Percentiles rank a stretch among this genome's conserved stretches.
These are phyloP conservation scores for Eonycteris spelaea DNA, from an alignment of 2,113 vertebrate species.

Conservation along the genomic window DNA sequence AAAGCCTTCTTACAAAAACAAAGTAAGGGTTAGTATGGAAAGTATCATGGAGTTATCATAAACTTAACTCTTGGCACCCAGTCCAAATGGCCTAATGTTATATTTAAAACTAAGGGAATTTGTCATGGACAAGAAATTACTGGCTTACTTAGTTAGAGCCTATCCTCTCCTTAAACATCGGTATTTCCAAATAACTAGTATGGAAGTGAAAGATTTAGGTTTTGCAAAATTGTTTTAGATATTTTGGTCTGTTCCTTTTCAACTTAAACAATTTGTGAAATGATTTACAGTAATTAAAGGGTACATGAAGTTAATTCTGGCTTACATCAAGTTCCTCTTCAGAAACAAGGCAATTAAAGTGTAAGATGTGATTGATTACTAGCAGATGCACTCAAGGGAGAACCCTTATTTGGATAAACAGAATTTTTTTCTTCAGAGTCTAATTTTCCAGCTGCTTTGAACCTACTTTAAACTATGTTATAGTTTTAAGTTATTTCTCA, in stretches of 20 bases:
- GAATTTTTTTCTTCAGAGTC: neutral
- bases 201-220: neutral
- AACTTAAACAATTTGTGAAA: neutral
- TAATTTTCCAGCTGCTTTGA: neutral
- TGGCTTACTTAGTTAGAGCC: neutral
- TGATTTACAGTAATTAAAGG: neutral
- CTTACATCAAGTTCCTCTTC: neutral
- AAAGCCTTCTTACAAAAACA: neutral
- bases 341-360: neutral
- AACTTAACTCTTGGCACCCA: neutral
- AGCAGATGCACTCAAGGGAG: neutral
- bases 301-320: neutral
- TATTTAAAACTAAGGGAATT: neutral
- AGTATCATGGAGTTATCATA: neutral
- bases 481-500: neutral
- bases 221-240: neutral
- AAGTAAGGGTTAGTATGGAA: neutral
- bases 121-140: neutral
- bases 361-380: neutral
- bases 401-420: neutral
- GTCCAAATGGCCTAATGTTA: neutral
- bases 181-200: neutral
- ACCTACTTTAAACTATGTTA: neutral
- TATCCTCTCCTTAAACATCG: neutral
- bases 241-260: neutral